A percentile compares a stretch with the other conserved stretches of the same genome.
These are phyloP conservation scores for Delphinapterus leucas DNA, from an alignment of 2,113 vertebrate genomes.

Conservation along the genomic window DNA sequence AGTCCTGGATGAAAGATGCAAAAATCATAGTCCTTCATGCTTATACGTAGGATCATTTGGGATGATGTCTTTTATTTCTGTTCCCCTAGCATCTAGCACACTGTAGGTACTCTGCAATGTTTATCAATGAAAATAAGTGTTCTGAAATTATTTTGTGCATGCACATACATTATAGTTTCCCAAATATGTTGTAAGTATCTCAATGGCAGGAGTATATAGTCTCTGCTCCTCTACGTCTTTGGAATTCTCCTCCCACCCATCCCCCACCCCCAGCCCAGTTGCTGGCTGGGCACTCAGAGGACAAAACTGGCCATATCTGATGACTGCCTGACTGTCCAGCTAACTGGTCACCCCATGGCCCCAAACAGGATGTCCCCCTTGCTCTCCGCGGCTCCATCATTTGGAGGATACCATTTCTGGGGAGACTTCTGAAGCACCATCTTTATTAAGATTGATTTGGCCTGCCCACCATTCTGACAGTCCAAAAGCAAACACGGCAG, in stretches of 20 bases:
- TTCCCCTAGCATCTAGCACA: neutral
- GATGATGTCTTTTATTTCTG: neutral
- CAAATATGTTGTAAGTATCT: neutral
- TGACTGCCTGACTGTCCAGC: neutral
- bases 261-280: neutral
- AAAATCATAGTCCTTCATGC: neutral
- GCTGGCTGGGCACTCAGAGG: neutral
- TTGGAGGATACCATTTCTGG: conserved; percentile 44
- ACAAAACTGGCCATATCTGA: neutral
- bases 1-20: neutral
- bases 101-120: neutral
- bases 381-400: neutral
- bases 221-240: neutral
- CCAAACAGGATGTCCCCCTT: neutral
- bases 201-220: neutral
- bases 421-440: conserved; percentile 73
- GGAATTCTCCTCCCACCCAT: neutral
- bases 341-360: neutral
- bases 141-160: neutral
- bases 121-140: neutral
- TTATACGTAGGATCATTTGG: neutral
- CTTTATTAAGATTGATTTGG: conserved; percentile 84
- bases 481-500: conserved; percentile 83
- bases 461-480: conserved; percentile 80
- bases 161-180: neutral